Percentiles rank a stretch among this genome's conserved stretches.
phyloP scores from a whole-genome alignment of 37 sponge, comb jelly and placozoan species.

The Hexactinellida sp. region DNA sequence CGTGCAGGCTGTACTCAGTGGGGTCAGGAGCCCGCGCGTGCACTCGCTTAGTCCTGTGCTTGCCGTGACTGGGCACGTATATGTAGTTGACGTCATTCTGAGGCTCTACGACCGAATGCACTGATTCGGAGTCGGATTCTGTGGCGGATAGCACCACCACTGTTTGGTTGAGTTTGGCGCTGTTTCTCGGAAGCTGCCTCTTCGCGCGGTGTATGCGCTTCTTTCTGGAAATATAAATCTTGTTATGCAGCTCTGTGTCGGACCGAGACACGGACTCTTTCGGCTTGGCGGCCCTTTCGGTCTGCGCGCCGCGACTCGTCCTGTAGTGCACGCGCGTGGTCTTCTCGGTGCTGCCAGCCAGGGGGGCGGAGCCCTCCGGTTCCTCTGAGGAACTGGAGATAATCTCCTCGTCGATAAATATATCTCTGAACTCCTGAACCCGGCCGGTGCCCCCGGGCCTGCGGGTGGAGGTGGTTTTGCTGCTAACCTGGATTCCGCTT shows the following conservation, averaged over 20 bases:
- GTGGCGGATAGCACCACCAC: neutral
- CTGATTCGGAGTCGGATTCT: neutral
- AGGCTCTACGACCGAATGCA: neutral
- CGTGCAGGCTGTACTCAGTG: neutral
- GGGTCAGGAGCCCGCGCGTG: too few relatives aligned
- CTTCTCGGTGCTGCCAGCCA: neutral
- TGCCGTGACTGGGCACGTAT: neutral
- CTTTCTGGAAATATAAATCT: neutral
- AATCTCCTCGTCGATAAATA: constrained; percentile 6
- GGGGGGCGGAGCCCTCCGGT: neutral
- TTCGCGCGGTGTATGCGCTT: neutral
- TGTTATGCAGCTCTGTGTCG: neutral
- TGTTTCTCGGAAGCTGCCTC: neutral
- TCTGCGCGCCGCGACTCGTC: neutral
- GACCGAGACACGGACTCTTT: neutral
- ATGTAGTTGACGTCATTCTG: neutral
- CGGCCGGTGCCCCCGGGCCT: neutral
- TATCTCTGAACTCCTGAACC: neutral
- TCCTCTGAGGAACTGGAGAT: neutral
- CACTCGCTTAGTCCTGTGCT: neutral
- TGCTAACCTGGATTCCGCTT: neutral
- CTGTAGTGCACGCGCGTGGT: constrained; percentile 8
- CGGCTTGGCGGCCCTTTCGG: neutral
- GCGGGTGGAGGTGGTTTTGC: neutral
- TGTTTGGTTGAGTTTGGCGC: neutral